A percentile compares a stretch with the other conserved stretches of the same genome.
These are phyloP conservation scores for Thaumetopoea pityocampa DNA, from an alignment of 1,140 invertebrate species.

Conservation along the genomic window DNA sequence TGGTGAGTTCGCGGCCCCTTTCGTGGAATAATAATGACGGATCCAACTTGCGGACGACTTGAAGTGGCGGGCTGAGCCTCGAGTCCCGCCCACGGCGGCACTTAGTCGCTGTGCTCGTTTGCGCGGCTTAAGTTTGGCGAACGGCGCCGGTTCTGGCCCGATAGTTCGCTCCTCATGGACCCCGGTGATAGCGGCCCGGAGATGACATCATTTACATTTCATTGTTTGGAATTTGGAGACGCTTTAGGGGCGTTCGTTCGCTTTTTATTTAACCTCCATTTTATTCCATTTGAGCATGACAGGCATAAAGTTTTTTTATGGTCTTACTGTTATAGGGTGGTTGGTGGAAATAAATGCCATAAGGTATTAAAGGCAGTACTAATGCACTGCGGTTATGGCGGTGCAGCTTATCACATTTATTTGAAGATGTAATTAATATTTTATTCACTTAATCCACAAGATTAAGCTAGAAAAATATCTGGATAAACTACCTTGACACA, in stretches of 20 bases:
- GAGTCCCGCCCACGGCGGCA: conserved; percentile 1
- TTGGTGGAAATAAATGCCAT: too few species aligned
- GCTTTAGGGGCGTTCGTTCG: neutral
- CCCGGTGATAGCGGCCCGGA: neutral
- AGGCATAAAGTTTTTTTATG: too few species aligned
- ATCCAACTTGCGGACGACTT: conserved; percentile 51
- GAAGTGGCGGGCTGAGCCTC: conserved; percentile 21
- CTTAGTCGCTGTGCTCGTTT: conserved; percentile 20
- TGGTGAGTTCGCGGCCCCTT: conserved; percentile 23
- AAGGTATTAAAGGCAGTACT: too few species aligned
- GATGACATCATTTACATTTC: neutral
- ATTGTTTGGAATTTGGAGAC: neutral
- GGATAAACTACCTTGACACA: too few species aligned
- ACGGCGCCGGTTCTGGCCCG: conserved; percentile 5
- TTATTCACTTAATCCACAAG: too few species aligned
- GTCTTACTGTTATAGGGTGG: too few species aligned
- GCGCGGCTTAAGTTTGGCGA: conserved; percentile 22
- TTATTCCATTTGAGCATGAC: too few species aligned
- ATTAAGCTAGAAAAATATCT: too few species aligned
- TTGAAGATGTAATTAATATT: too few species aligned
- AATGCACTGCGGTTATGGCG: too few species aligned
- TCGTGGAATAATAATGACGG: conserved; percentile 54
- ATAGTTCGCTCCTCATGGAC: conserved; percentile 2
- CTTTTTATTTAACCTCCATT: too few species aligned
- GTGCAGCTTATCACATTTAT: too few species aligned